Evolutionary conservation across 2,113 vertebrate species (phyloP).

Genomic region (Parus major): DNA sequence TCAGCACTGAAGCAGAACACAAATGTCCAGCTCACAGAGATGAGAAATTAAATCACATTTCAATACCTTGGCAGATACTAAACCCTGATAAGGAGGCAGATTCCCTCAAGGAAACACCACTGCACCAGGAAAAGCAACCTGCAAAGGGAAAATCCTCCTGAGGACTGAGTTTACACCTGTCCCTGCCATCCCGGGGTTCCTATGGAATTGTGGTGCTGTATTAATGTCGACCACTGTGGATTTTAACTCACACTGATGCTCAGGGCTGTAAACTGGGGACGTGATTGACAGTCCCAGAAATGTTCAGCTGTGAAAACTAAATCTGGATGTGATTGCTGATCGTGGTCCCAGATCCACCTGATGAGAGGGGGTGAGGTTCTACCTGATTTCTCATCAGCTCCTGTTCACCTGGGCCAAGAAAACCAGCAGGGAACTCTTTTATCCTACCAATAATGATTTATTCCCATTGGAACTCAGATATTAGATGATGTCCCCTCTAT

Average conservation of each 20-base stretch:
- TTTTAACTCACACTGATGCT: background rate
- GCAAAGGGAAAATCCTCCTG: background rate
- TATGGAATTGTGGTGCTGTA: fast-evolving
- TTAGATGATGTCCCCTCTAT: background rate
- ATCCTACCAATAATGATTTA: background rate
- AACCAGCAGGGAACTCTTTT: background rate
- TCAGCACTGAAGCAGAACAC: slow-evolving; percentile 35
- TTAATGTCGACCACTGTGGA: background rate
- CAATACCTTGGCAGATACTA: background rate
- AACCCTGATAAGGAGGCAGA: background rate
- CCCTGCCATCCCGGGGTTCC: background rate
- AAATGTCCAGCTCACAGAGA: background rate
- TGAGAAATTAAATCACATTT: slow-evolving; percentile 31
- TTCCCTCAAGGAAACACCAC: background rate
- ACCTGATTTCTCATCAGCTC: background rate
- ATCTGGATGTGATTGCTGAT: background rate
- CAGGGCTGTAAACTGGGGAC: background rate
- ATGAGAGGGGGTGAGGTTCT: background rate
- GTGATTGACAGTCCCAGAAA: background rate
- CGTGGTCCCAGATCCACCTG: background rate
- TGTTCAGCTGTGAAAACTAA: background rate
- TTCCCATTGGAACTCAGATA: background rate
- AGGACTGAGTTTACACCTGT: background rate
- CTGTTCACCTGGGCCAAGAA: background rate
- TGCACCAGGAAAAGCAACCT: background rate